Base-by-base conservation (phyloP, 2,888 invertebrate genomes). In the Sesia apiformis region DNA sequence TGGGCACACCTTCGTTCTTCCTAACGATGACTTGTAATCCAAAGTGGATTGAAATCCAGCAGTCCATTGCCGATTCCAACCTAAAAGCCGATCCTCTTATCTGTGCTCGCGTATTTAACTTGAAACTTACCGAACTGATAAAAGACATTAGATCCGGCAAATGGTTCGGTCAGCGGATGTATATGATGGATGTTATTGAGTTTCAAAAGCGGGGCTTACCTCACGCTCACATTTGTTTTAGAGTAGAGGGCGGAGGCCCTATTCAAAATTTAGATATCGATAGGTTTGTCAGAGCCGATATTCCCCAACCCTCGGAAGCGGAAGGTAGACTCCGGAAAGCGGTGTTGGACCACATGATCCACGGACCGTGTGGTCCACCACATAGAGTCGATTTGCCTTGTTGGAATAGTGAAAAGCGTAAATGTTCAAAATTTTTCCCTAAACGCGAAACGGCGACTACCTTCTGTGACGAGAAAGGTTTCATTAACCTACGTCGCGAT, bases 291-390 rank as follows among this genome's bases (percentile, higher is more conserved):
- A 40, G 55, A 49, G 56, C 56, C 8, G 55, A 52, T 4, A 52
- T 55, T 7, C 55, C 49, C 5, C 3, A 49, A 1, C 8, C 8
- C 5, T 8, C 4, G 3, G 49, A 49, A 49, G 49, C 8, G 5
- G n/a, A 8, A 23, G 49, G 43, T 51, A 38, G 7, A 40, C 40
- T 57, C 3, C 39, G 51, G 3, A 54, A 52, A 23, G 40, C 49
- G 6, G 58, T 58, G 38, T 40, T 56, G 1, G 49, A 56, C 39
- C 49, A 58, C 43, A 60, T 59, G 59, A 56, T 56, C 49, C 59
- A 59, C 55, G 59, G 59, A 4, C 57, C 57, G 5, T 57, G 57
- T 40, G 59, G 55, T 49, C 51, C 54, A 4, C 50, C 50, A n/a
- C 49, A 56, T 40, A 42, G 56, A 51, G 49, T 50, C 5, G 23